Base-by-base conservation (phyloP, 2,888 invertebrate species). In the Crioceris asparagi region DNA sequence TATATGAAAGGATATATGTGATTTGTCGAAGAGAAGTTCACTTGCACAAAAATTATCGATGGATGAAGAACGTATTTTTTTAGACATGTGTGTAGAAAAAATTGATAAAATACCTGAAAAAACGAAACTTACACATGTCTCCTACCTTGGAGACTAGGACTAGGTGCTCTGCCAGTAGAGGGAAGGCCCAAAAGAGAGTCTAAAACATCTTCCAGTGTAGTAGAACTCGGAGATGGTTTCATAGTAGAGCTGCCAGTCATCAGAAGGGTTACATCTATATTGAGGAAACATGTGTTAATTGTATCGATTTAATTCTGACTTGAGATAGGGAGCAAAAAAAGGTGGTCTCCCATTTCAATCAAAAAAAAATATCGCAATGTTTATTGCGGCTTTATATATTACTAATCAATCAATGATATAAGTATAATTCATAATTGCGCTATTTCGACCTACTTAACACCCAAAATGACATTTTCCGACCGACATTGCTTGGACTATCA, bases 131-230 rank as follows among this genome's bases (percentile, higher is more conserved):
- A 80, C 80, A 79, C 77, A 74, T 77, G 77, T 76, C 72, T 74
- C 74, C 73, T 74, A 74, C 74, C 74, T 74, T 71, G 71, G 71
- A 71, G 71, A 61, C 70, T 71, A 55, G 75, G 75, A 61, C 85
- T 85, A 54, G 84, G 80, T 59, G 83, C 81, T 61, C 82, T 74
- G 56, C 82, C 77, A 52, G 77, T 74, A 49, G 82, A 75, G 57
- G 88, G 83, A 60, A 88, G 75, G 60, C 90, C 87, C 66, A 92
- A 77, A 52, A 92, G 77, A 48, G 90, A 87, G 67, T 92, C 88
- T 67, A 92, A 73, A 49, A 92, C 91, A 72, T 92, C 91, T 72
- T 92, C 91, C 62, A 92, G 72, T 49, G 91, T 92, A 42, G 88
- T 84, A 52, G 84, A 84, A 57, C 83, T 79, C 32, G 82, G 81